These are phyloP conservation scores for Ernsta delagoae DNA, from an alignment of 2,888 invertebrate genomes.

Conservation along the genomic window DNA sequence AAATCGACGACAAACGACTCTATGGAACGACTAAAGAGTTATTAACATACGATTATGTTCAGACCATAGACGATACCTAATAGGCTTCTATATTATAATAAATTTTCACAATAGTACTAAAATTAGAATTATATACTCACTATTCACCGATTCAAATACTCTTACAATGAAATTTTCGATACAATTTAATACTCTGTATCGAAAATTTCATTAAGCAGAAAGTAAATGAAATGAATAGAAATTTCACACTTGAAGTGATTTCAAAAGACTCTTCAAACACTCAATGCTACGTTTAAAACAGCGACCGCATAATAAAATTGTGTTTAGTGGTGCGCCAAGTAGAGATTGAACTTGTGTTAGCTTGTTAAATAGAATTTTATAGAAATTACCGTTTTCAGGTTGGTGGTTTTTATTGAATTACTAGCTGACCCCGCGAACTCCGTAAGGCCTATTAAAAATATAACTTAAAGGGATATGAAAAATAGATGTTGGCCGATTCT, in stretches of 20 bases:
- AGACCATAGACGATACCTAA: too few species aligned
- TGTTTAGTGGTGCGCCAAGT: conserved; percentile 54
- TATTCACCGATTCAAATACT: conserved; percentile 1
- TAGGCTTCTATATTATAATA: too few species aligned
- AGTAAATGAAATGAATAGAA: conserved; percentile 71
- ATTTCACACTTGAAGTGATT: conserved; percentile 73
- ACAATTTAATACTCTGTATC: conserved; percentile 49
- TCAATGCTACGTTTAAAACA: conserved; percentile 67
- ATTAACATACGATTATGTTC: too few species aligned
- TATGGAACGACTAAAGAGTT: too few species aligned
- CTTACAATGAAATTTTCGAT: too few species aligned
- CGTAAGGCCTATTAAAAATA: too few species aligned
- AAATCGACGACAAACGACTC: too few species aligned
- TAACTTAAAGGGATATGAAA: too few species aligned
- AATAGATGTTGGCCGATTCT: too few species aligned
- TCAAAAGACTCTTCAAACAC: conserved; percentile 71
- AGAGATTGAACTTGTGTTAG: conserved; percentile 16
- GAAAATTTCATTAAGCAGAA: conserved; percentile 62
- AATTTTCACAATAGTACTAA: too few species aligned
- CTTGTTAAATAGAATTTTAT: conserved; percentile 24
- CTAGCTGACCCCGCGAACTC: too few species aligned
- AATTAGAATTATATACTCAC: not conserved
- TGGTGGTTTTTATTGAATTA: not conserved
- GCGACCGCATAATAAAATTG: conserved; percentile 71
- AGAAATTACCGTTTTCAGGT: conserved; percentile 6